A percentile compares a stretch with the other conserved stretches of the same genome.
phyloP scores from a whole-genome alignment of 2,888 invertebrate species.

The Drosophila formosana region DNA sequence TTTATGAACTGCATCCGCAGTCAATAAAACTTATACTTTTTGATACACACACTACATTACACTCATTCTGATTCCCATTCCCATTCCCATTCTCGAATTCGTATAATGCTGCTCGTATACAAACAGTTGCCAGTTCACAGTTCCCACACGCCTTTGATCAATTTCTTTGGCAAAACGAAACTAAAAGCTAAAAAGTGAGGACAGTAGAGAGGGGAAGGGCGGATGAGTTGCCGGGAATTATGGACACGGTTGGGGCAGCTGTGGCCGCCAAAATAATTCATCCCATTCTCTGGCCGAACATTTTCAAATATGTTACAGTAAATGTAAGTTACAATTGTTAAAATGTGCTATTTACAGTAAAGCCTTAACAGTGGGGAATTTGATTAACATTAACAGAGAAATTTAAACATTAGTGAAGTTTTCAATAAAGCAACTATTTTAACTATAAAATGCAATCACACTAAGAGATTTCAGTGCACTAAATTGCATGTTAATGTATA shows the following conservation, averaged over 20 bases:
- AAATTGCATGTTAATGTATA: too few species aligned
- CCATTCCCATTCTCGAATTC: neutral
- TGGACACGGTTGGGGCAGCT: slow-evolving; percentile 3
- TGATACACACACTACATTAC: slow-evolving; percentile 59
- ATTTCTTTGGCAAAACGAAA: slow-evolving; percentile 24
- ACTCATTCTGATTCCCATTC: neutral
- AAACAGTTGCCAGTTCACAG: slow-evolving; percentile 28
- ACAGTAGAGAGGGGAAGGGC: neutral
- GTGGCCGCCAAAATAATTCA: neutral
- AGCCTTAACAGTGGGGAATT: too few species aligned
- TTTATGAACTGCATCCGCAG: slow-evolving; percentile 82
- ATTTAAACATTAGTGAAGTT: too few species aligned
- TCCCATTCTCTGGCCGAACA: too few species aligned
- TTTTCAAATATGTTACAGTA: too few species aligned
- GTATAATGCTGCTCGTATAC: slow-evolving; percentile 33
- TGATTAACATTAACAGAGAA: too few species aligned
- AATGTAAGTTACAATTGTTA: too few species aligned
- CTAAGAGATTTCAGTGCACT: too few species aligned
- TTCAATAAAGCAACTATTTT: too few species aligned
- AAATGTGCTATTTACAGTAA: too few species aligned
- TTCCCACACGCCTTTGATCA: slow-evolving; percentile 60
- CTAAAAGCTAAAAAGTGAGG: neutral
- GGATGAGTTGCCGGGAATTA: neutral
- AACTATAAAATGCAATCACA: too few species aligned
- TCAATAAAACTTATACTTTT: slow-evolving; percentile 78